A percentile compares a stretch with the other conserved stretches of the same genome.
Evolutionary conservation across 2,888 invertebrate genomes (phyloP).

Genomic region (Furcula furcula): DNA sequence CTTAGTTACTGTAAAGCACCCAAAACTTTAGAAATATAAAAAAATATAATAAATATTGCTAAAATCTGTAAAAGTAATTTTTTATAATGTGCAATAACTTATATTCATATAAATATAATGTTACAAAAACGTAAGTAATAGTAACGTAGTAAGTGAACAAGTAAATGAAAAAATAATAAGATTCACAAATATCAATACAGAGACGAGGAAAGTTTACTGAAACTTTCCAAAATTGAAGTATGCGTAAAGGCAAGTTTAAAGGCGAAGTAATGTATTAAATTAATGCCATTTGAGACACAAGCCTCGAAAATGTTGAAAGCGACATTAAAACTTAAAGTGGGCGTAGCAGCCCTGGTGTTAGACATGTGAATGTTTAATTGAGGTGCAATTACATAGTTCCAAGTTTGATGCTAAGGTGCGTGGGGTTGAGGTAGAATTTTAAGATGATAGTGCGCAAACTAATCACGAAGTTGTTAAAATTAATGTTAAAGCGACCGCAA

Average conservation of each 20-base stretch:
- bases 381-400: constrained; percentile 2
- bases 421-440: not conserved
- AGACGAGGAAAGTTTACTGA: not conserved
- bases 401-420: constrained; percentile 3
- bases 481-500: too few species aligned
- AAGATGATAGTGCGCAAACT: not conserved
- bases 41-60: too few species aligned
- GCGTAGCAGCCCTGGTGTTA: constrained; percentile 8
- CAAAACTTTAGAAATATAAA: too few species aligned
- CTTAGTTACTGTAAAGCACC: too few species aligned
- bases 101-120: too few species aligned
- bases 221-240: not conserved
- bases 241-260: constrained; percentile 1
- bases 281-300: constrained; percentile 4
- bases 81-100: too few species aligned
- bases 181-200: not conserved
- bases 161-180: too few species aligned
- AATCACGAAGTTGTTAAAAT: not conserved
- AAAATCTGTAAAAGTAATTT: too few species aligned
- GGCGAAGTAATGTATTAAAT: constrained; percentile 8
- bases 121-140: too few species aligned
- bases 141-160: too few species aligned
- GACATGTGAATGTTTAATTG: constrained; percentile 13
- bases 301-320: constrained; percentile 1
- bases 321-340: constrained; percentile 19